Evolutionary conservation across 2,113 vertebrate species (phyloP), one percentile per base, ranked within the genome.

Genomic region (Pedionomus torquatus): DNA sequence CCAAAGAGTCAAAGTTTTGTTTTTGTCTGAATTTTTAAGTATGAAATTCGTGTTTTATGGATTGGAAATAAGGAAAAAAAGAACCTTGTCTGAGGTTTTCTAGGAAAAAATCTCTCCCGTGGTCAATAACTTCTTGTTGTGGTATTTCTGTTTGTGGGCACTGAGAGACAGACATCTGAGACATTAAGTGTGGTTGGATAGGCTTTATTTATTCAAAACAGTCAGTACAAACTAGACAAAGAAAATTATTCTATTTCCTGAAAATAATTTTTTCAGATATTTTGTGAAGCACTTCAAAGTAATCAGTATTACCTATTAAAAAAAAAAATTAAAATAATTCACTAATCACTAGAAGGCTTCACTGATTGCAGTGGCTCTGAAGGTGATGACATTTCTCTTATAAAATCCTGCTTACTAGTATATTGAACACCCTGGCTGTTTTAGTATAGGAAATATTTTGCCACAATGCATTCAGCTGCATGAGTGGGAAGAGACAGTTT

Each of bases 21-120:
- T 66, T 16, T 24, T 54, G 13, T 75, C 19, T 0, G 0, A 64
- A 68, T 24, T 49, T 35, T 69, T 58, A 94, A 95, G 70, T 54
- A 58, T 7, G 2, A 12, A 41, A 37, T 58, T 86, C 12, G 48
- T 81, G 4, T 44, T 95, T 87, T 51, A 35, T 33, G 6, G 21
- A 25, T 43, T 70, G 41, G 28, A 85, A 87, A 75, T 33, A 58
- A 66, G 25, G 31, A 85, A 12, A 52, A 91, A 2, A 8, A 84
- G 8, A 10, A 55, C 2, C 2, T 68, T 39, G 48, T 6, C 5
- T n/a, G 76, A 55, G 7, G 4, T 1, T 49, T 7, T 41, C 10
- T 54, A 31, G 6, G 43, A 43, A 87, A 83, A 91, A 8, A 3
- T 21, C 15, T 65, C 16, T 57, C 11, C 37, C 80, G 61, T 78